Conservation (phyloP, 2,888 invertebrate genomes). For the Rotaria magnacalcarata region DNA sequence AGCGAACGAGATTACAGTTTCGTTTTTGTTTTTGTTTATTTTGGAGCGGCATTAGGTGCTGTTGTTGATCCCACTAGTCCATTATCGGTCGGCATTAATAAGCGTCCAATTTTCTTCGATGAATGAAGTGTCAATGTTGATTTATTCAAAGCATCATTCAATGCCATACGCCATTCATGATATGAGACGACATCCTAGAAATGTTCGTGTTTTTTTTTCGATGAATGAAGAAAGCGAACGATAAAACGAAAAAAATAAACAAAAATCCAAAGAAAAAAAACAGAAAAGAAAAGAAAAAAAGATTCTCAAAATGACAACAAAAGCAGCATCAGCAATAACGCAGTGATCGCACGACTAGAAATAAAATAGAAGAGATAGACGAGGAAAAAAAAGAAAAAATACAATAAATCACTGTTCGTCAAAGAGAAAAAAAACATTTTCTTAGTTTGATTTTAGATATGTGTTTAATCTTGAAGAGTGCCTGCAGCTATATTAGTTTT, state of each 20-base stretch:
- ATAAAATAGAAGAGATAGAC: background rate
- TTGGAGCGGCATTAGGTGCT: background rate
- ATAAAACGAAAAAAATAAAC: background rate
- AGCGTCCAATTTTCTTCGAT: constrained; percentile 36
- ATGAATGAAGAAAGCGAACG: background rate
- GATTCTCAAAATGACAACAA: constrained; percentile 5
- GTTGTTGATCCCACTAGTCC: background rate
- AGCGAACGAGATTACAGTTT: background rate
- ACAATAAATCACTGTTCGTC: background rate
- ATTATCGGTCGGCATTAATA: constrained; percentile 1
- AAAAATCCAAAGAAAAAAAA: background rate
- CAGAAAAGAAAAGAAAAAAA: background rate
- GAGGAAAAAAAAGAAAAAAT: background rate
- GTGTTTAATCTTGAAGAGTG: background rate
- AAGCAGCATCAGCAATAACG: constrained; percentile 12
- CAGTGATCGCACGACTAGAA: background rate
- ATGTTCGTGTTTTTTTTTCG: background rate
- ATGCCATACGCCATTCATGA: constrained; percentile 29
- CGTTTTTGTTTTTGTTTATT: background rate
- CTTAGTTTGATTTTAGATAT: too few relatives aligned
- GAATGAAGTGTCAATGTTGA: constrained; percentile 36
- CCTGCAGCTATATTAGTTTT: background rate
- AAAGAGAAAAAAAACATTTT: background rate
- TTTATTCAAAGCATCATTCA: constrained; percentile 30
- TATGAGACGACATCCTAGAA: constrained; percentile 25